phyloP scores from a whole-genome alignment of 2,113 vertebrate genomes.

The Miniopterus natalensis region DNA sequence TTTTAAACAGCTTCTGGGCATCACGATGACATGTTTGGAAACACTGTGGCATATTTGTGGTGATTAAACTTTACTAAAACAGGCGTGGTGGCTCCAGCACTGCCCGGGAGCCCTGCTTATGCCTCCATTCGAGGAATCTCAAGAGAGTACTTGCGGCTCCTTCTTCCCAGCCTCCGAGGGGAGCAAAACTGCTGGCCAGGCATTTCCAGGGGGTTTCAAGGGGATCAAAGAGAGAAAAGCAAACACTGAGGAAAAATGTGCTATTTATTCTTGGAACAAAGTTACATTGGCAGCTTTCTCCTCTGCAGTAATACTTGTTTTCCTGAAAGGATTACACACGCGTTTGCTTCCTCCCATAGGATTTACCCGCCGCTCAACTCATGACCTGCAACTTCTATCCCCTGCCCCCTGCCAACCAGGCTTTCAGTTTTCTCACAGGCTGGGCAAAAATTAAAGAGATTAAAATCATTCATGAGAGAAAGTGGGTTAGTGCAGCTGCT shows the following conservation, averaged over 20 bases:
- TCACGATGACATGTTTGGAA: conserved; percentile 65
- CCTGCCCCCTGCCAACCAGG: neutral
- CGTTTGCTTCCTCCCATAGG: conserved; percentile 66
- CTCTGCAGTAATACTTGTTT: conserved; percentile 72
- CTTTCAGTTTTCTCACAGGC: conserved; percentile 76
- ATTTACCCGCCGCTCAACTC: conserved; percentile 64
- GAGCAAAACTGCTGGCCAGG: conserved; percentile 65
- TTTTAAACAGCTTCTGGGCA: conserved; percentile 61
- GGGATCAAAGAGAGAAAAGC: conserved; percentile 80
- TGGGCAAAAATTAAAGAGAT: conserved; percentile 71
- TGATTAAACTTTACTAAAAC: conserved; percentile 23
- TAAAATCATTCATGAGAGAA: conserved; percentile 77
- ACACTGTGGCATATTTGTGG: conserved; percentile 56
- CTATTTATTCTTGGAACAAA: conserved; percentile 81
- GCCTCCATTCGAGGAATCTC: conserved; percentile 36
- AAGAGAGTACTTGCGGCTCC: conserved; percentile 39
- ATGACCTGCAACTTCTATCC: conserved; percentile 51
- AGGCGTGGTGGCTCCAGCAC: neutral
- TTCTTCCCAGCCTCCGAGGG: neutral
- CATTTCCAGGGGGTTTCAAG: conserved; percentile 67
- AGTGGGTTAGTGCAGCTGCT: conserved; percentile 65
- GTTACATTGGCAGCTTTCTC: conserved; percentile 70
- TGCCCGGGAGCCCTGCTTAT: neutral
- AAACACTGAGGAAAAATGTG: conserved; percentile 79
- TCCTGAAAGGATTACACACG: conserved; percentile 78